Conservation (phyloP, 2,888 invertebrate species). For the Selenia dentaria region DNA sequence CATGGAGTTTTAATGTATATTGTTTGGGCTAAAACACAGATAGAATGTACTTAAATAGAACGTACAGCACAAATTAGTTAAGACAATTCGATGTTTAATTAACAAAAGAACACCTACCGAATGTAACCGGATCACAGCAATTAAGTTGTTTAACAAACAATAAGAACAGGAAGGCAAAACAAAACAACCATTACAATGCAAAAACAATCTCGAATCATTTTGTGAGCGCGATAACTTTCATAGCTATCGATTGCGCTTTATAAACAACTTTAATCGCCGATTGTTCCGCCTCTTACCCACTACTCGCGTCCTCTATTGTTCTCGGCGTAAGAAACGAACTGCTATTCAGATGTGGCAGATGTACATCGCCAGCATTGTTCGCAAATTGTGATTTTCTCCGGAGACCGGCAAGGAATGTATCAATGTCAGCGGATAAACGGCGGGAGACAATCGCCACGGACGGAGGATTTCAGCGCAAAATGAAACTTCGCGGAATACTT, state of each 20-base stretch:
- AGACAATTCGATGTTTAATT: too few relatives aligned
- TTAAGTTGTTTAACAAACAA: constrained; percentile 38
- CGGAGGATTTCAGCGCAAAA: constrained; percentile 57
- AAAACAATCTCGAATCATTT: constrained; percentile 41
- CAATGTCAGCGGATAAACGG: constrained; percentile 57
- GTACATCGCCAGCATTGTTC: constrained; percentile 61
- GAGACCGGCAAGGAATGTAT: constrained; percentile 57
- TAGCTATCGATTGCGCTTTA: constrained; percentile 65
- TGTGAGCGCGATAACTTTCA: constrained; percentile 52
- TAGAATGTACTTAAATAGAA: too few relatives aligned
- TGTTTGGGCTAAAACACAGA: too few relatives aligned
- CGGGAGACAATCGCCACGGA: constrained; percentile 47
- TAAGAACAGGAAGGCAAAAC: constrained; percentile 34
- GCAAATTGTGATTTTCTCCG: constrained; percentile 46
- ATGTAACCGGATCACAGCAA: constrained; percentile 14
- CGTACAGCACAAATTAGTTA: too few relatives aligned
- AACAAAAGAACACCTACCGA: constrained; percentile 15
- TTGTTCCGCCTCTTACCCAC: constrained; percentile 69
- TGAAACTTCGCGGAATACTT: constrained; percentile 69
- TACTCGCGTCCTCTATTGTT: constrained; percentile 71
- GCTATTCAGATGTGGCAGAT: constrained; percentile 42
- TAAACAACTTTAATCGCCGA: constrained; percentile 77
- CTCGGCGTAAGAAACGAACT: constrained; percentile 41
- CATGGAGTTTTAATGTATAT: too few relatives aligned
- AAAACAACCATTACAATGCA: constrained; percentile 36